Conservation (phyloP, 1,140 invertebrate genomes). For the Pachypeltis micranthus region DNA sequence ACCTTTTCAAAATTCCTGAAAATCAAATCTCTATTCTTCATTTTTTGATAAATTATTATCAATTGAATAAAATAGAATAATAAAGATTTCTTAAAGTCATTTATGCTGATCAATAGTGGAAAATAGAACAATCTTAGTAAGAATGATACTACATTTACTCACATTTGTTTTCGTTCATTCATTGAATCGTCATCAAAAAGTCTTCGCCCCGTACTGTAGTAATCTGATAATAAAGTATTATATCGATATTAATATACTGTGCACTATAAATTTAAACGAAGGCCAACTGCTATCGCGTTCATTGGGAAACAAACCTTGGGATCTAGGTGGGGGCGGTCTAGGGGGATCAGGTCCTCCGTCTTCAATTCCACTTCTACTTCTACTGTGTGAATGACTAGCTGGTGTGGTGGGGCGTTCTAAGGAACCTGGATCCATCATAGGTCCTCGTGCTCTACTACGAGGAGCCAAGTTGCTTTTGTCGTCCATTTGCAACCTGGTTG, state of each 20-base stretch:
- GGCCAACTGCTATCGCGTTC: too few relatives aligned
- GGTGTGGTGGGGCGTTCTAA: conserved; percentile 40
- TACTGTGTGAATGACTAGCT: conserved; percentile 29
- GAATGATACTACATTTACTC: conserved; percentile 33
- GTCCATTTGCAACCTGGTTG: conserved; percentile 47
- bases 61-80: too few relatives aligned
- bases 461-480: conserved; percentile 58
- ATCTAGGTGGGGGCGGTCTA: conserved; percentile 73
- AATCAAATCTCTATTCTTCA: too few relatives aligned
- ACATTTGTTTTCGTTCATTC: conserved; percentile 62
- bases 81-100: too few relatives aligned
- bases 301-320: conserved; percentile 35
- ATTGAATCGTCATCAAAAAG: conserved; percentile 67
- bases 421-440: conserved; percentile 49
- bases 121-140: too few relatives aligned
- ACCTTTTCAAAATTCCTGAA: too few relatives aligned
- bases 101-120: too few relatives aligned
- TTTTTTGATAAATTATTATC: too few relatives aligned
- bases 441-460: conserved; percentile 54
- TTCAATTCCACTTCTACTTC: conserved; percentile 31
- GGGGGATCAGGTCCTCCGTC: conserved; percentile 49
- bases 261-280: too few relatives aligned
- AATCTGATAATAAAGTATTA: too few relatives aligned
- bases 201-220: conserved; percentile 64
- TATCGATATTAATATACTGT: too few relatives aligned